Evolutionary conservation across 1,140 invertebrate species (phyloP).

Genomic region (Drosophila auraria): DNA sequence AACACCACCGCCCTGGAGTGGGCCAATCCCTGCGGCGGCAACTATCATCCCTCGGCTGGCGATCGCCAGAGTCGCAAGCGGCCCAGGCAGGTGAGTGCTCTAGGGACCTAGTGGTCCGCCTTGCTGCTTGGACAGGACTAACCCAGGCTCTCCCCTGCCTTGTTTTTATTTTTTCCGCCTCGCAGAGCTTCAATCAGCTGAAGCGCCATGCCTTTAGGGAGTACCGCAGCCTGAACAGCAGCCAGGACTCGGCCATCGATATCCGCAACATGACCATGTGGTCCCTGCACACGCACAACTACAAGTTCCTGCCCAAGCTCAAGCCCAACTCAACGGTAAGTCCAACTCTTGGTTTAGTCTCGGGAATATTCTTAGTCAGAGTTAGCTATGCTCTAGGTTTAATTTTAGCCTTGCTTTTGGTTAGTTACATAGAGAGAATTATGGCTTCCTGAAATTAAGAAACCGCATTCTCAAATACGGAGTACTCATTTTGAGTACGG

Average conservation of each 20-base stretch:
- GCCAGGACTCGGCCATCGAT: slow-evolving; percentile 69
- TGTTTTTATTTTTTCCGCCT: no score
- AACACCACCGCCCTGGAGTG: slow-evolving; percentile 73
- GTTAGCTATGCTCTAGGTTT: no score
- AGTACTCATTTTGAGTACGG: no score
- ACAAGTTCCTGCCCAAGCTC: slow-evolving; percentile 81
- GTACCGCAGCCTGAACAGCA: slow-evolving; percentile 65
- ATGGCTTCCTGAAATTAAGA: no score
- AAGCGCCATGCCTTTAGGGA: slow-evolving; percentile 69
- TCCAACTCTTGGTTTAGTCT: neutral
- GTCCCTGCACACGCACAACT: slow-evolving; percentile 75
- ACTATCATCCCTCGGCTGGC: slow-evolving; percentile 54
- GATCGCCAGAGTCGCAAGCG: slow-evolving; percentile 54
- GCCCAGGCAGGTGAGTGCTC: slow-evolving; percentile 65
- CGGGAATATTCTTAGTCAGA: no score
- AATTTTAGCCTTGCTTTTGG: no score
- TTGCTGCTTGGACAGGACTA: neutral
- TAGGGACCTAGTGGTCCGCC: no score
- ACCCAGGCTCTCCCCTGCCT: neutral
- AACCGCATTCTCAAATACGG: no score
- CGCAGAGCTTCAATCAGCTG: slow-evolving; percentile 75
- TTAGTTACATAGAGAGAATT: no score
- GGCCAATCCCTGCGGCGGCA: slow-evolving; percentile 77
- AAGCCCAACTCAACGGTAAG: slow-evolving; percentile 80
- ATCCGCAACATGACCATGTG: slow-evolving; percentile 76